A percentile compares a stretch with the other conserved stretches of the same genome.
Evolutionary conservation across 2,888 invertebrate genomes (phyloP).

Genomic region (Xestobium rufovillosum): DNA sequence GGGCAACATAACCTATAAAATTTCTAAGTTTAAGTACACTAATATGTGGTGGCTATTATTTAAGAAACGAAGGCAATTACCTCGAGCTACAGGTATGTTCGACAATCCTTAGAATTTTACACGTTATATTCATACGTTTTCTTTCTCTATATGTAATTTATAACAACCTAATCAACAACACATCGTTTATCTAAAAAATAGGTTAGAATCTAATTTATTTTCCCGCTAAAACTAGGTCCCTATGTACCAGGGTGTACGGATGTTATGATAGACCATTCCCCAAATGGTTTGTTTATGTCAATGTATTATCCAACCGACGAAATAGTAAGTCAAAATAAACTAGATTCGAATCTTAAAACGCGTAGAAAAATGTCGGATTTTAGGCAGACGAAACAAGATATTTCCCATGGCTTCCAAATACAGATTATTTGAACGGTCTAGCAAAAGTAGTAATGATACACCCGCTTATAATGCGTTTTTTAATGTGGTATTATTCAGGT

Average conservation of each 20-base stretch:
- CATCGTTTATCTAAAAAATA: too few species aligned
- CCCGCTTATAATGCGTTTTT: slow-evolving; percentile 34
- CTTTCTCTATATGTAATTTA: too few species aligned
- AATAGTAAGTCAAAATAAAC: slow-evolving; percentile 42
- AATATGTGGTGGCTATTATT: slow-evolving; percentile 31
- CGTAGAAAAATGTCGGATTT: slow-evolving; percentile 21
- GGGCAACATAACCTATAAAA: too few species aligned
- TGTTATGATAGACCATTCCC: slow-evolving; percentile 48
- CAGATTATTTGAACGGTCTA: slow-evolving; percentile 49
- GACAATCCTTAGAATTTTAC: slow-evolving; percentile 9
- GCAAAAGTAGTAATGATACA: slow-evolving; percentile 41
- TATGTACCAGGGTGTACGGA: slow-evolving; percentile 52
- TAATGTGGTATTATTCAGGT: slow-evolving; percentile 37
- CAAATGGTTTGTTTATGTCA: slow-evolving; percentile 48
- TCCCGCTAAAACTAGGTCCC: too few species aligned
- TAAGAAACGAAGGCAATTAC: slow-evolving; percentile 27
- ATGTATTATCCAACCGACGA: slow-evolving; percentile 52
- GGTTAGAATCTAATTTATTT: too few species aligned
- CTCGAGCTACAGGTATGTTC: slow-evolving; percentile 28
- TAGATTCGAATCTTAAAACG: too few species aligned
- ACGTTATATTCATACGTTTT: too few species aligned
- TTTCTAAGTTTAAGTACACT: too few species aligned
- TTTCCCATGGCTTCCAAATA: slow-evolving; percentile 50
- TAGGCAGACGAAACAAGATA: slow-evolving; percentile 46
- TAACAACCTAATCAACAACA: too few species aligned